A percentile compares a stretch with the other conserved stretches of the same genome.
Evolutionary conservation across 2,113 vertebrate species (phyloP).

Genomic region (Poicephalus gulielmi): DNA sequence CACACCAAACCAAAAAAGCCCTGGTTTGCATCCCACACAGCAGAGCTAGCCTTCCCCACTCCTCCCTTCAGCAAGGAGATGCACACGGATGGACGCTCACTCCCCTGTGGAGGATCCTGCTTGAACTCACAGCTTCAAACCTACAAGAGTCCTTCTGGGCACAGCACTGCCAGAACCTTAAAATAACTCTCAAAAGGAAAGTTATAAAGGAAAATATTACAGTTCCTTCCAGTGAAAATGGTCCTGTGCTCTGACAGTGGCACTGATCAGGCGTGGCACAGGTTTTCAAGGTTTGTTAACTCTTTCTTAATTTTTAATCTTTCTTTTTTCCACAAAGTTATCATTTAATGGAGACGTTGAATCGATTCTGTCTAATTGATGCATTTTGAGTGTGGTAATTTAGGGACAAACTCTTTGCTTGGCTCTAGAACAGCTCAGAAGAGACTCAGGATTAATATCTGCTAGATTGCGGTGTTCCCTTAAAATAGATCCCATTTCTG

Average conservation of each 20-base stretch:
- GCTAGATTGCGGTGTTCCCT: background rate
- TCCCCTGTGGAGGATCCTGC: slow-evolving; percentile 49
- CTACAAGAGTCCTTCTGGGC: slow-evolving; percentile 50
- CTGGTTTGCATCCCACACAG: background rate
- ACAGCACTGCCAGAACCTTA: slow-evolving; percentile 42
- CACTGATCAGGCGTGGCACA: slow-evolving; percentile 23
- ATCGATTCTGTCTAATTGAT: background rate
- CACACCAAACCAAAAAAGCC: slow-evolving; percentile 13
- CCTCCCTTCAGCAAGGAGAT: slow-evolving; percentile 44
- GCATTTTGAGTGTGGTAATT: background rate
- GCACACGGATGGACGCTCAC: slow-evolving; percentile 20
- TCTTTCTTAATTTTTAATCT: slow-evolving; percentile 30
- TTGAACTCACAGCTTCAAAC: slow-evolving; percentile 53
- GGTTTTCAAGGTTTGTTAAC: slow-evolving; percentile 59
- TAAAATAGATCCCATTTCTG: slow-evolving; percentile 30
- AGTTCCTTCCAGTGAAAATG: slow-evolving; percentile 55
- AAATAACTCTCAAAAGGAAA: slow-evolving; percentile 60
- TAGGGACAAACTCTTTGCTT: background rate
- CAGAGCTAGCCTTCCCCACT: slow-evolving; percentile 21
- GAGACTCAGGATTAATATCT: background rate
- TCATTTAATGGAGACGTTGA: background rate
- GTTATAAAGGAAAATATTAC: slow-evolving; percentile 61
- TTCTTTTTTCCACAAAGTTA: background rate
- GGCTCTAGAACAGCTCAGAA: background rate
- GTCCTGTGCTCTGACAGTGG: slow-evolving; percentile 57